Evolutionary conservation across 1,140 invertebrate species (phyloP).

Genomic region (Halictus rubicundus): DNA sequence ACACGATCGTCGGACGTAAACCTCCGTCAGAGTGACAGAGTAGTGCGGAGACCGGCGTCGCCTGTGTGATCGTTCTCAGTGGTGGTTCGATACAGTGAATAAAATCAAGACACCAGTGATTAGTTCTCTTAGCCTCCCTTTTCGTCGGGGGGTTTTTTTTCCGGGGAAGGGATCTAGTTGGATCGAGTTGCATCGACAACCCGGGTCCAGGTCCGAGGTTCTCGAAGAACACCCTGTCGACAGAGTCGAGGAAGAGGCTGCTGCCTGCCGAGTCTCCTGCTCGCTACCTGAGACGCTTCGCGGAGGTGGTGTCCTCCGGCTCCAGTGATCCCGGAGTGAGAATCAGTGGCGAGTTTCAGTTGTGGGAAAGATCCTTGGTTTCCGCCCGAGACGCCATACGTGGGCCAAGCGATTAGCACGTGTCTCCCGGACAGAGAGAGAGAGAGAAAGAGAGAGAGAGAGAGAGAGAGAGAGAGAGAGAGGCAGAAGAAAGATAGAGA

Average conservation of each 20-base stretch:
- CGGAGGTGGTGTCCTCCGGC: constrained; percentile 14
- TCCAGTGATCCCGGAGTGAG: constrained; percentile 51
- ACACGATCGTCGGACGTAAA: background rate
- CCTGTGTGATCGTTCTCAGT: constrained; percentile 23
- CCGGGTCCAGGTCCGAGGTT: too few relatives aligned
- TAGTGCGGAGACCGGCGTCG: background rate
- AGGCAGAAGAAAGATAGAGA: background rate
- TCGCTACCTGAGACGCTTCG: constrained; percentile 21
- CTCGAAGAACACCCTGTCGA: background rate
- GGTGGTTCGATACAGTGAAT: constrained; percentile 47
- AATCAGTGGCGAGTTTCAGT: constrained; percentile 52
- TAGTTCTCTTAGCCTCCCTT: too few relatives aligned
- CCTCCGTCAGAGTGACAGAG: too few relatives aligned
- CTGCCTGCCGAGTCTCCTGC: constrained; percentile 6
- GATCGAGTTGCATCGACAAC: too few relatives aligned
- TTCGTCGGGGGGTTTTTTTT: too few relatives aligned
- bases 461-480: background rate
- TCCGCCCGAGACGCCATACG: background rate
- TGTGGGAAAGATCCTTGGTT: constrained; percentile 22
- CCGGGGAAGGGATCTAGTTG: too few relatives aligned
- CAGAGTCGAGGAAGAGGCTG: background rate
- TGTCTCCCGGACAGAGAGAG: constrained; percentile 12
- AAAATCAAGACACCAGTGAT: background rate
- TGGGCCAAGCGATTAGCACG: constrained; percentile 47
- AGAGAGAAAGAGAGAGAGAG: background rate